phyloP scores from a whole-genome alignment of 53 echinoderm and acorn worm species.

The Mesocentrotus franciscanus region DNA sequence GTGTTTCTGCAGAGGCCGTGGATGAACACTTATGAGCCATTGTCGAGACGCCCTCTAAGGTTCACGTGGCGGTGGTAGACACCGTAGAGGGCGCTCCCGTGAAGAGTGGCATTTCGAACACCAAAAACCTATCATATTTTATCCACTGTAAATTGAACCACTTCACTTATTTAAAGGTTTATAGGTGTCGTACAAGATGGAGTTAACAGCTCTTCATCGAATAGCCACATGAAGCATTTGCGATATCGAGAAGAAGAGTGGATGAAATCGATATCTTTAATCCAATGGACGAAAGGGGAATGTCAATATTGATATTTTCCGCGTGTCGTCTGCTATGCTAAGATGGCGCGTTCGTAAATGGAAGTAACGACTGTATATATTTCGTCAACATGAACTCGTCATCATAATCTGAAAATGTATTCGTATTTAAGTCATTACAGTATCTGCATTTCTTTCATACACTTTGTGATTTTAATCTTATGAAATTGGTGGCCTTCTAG shows the following conservation, averaged over 20 bases:
- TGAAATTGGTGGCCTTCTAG: slow-evolving; percentile 55
- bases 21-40: neutral
- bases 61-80: neutral
- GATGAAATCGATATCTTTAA: neutral
- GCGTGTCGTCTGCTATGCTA: slow-evolving; percentile 17
- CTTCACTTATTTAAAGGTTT: slow-evolving; percentile 56
- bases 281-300: neutral
- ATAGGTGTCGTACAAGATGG: slow-evolving; percentile 13
- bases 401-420: slow-evolving; percentile 53
- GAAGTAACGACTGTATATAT: slow-evolving; percentile 53
- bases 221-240: neutral
- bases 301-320: slow-evolving; percentile 26
- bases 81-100: neutral
- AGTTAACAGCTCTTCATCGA: slow-evolving; percentile 7
- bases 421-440: slow-evolving; percentile 52
- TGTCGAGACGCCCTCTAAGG: slow-evolving; percentile 7
- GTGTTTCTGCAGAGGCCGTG: slow-evolving; percentile 10
- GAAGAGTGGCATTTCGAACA: slow-evolving; percentile 49
- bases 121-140: slow-evolving; percentile 45
- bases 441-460: slow-evolving; percentile 52
- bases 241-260: neutral
- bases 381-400: slow-evolving; percentile 38
- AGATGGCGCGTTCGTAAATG: neutral
- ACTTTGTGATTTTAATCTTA: slow-evolving; percentile 51
- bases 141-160: slow-evolving; percentile 51